Percentiles rank a stretch among this genome's conserved stretches.
Conservation (phyloP, 2,113 vertebrate genomes). For the Podilymbus podiceps region DNA sequence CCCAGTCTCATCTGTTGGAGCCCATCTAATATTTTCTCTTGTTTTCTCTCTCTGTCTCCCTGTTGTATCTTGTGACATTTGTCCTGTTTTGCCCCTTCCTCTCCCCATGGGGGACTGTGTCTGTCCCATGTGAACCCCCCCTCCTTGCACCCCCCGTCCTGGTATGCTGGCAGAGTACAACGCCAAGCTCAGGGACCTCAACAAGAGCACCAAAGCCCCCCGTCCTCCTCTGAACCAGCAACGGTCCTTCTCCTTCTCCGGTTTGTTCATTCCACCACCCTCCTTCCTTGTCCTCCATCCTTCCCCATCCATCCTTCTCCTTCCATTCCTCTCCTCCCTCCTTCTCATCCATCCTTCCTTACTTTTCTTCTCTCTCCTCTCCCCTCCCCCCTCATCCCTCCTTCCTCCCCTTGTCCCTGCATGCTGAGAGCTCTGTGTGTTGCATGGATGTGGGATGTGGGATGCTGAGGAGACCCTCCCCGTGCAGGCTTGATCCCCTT, state of each 20-base stretch:
- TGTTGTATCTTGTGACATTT: slow-evolving; percentile 59
- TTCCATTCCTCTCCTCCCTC: neutral
- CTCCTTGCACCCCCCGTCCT: slow-evolving; percentile 64
- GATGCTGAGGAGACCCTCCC: neutral
- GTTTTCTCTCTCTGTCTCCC: slow-evolving; percentile 31
- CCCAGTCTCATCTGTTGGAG: neutral
- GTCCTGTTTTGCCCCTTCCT: slow-evolving; percentile 32
- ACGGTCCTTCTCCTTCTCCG: slow-evolving; percentile 84
- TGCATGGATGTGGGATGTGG: neutral
- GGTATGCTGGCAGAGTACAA: slow-evolving; percentile 86
- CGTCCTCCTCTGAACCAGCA: slow-evolving; percentile 79
- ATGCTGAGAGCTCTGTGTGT: slow-evolving; percentile 49
- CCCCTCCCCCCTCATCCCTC: neutral
- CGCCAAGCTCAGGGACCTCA: slow-evolving; percentile 83
- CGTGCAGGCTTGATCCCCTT: neutral
- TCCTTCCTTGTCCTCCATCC: neutral
- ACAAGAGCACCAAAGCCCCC: slow-evolving; percentile 67
- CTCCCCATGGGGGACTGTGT: slow-evolving; percentile 36
- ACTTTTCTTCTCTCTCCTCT: neutral
- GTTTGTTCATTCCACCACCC: slow-evolving; percentile 79
- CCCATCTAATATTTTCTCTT: slow-evolving; percentile 47
- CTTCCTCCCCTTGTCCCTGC: neutral
- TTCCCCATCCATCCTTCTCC: neutral
- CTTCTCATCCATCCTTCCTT: slow-evolving; percentile 53
- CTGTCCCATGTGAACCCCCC: slow-evolving; percentile 55